Evolutionary conservation across 2,113 vertebrate species (phyloP), one percentile per base, ranked within the genome.

Genomic region (Heteronetta atricapilla): DNA sequence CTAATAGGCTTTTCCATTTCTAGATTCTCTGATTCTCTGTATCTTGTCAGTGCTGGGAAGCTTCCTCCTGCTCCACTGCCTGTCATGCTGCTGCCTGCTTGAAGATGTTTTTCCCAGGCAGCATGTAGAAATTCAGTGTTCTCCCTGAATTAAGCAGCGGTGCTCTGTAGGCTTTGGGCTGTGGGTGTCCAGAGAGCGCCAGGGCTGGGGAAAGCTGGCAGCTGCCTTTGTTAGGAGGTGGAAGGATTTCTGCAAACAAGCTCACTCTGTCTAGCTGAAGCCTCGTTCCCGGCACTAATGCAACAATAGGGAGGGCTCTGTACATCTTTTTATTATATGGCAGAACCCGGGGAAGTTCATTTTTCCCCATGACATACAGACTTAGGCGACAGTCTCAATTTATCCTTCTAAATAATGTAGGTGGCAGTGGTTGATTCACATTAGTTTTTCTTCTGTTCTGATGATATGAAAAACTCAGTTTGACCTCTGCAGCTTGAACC

Each of bases 321-420:
- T 94, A 88, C 88, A 96, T 96, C 95, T 96, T 97, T 94, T 96
- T 96, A 93, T 97, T 94, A 84, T 82, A 96, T 86, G 94, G 96
- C 89, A 96, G 91, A 95, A 92, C 94, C 93, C 76, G 33, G 77
- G 82, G 89, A 95, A 95, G 95, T 96, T 97, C 88, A 96, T 96
- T 97, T 96, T 96, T 97, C 92, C 94, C 89, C 25, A 16, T 97
- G 95, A 97, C 95, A 94, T 95, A 96, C 86, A 96, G 96, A 94
- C 93, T 97, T 96, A 92, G 16, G 86, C 95, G 95, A 90, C 91
- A 84, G 64, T 96, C 93, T 96, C 95, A 94, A 72, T 97, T 97
- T 96, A 92, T 97, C 94, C 94, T 96, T 95, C 92, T 97, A 95
- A 97, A 96, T 97, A 96, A 97, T 96, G 96, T 96, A 97, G 91